phyloP scores from a whole-genome alignment of 2,888 invertebrate genomes.

The Mythimna pallens region DNA sequence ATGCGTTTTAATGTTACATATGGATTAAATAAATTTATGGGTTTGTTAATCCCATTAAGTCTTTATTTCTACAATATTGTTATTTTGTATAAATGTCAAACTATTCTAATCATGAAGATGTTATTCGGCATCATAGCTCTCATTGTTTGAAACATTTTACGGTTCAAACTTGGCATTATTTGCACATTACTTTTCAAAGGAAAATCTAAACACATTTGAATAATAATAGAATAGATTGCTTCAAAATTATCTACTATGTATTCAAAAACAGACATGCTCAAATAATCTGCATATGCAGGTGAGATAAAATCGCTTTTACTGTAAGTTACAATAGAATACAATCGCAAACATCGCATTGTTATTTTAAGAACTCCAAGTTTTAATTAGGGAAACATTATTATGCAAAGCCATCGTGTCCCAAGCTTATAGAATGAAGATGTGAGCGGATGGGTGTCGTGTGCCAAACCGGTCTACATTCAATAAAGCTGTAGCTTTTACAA shows the following conservation, averaged over 20 bases:
- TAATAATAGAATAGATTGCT: conserved; percentile 22
- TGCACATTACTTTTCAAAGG: conserved; percentile 28
- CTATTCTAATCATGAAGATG: conserved; percentile 26
- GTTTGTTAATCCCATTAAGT: neutral
- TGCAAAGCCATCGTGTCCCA: conserved; percentile 63
- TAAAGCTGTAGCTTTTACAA: conserved; percentile 75
- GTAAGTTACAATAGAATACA: conserved; percentile 11
- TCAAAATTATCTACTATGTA: conserved; percentile 26
- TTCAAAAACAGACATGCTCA: conserved; percentile 33
- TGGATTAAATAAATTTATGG: neutral
- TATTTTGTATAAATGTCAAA: conserved; percentile 15
- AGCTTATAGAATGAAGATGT: conserved; percentile 64
- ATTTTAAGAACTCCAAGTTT: conserved; percentile 52
- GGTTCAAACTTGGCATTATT: conserved; percentile 20
- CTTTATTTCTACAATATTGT: conserved; percentile 6
- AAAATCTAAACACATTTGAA: conserved; percentile 32
- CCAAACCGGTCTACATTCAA: conserved; percentile 83
- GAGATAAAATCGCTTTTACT: conserved; percentile 31
- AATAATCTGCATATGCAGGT: conserved; percentile 32
- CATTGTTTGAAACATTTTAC: conserved; percentile 12
- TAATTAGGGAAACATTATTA: conserved; percentile 69
- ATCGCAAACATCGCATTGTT: conserved; percentile 48
- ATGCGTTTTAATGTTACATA: neutral
- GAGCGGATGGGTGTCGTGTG: conserved; percentile 72
- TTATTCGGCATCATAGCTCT: conserved; percentile 38